Base-by-base conservation (phyloP, 2,888 invertebrate genomes). In the Clusia tigrina region DNA sequence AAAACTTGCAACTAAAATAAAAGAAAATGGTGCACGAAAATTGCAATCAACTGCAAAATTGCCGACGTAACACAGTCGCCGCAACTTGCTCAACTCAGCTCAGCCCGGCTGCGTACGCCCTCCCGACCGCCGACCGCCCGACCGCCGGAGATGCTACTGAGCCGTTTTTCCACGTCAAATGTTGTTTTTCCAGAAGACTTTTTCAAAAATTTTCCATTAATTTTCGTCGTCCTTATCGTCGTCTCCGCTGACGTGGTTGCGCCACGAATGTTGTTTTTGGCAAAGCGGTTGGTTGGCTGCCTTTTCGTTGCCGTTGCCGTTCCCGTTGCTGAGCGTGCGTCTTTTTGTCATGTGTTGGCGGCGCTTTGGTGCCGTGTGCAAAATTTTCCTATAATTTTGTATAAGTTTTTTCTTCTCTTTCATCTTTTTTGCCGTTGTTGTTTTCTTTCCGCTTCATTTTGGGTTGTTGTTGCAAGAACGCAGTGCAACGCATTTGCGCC, bases 41-140 rank as follows among this genome's bases (percentile, higher is more conserved):
- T 72, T 77, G 78, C 79, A 79, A 79, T 79, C 80, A 80, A 79
- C 72, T 79, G 80, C 73, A 77, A 78, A 79, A 79, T 78, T 79
- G 78, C 78, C 79, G 77, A 79, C 78, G 76, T 77, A 78, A 77
- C 64, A 64, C 60, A 68, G 72, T 64, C 61, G 46, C 57, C 58
- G 32, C 55, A 52, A 51, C 55, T 58, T 54, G 23, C 56, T 15
- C 48, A 37, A n/a, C 55, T 32, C 23, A 6, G 10, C 2, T 42
- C 48, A 3, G n/a, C n/a, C 2, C 48, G 22, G 22, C 48, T 2
- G 18, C 48, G 22, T 24, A 17, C 17, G 24, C 32, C 6, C 22
- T 24, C 25, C 22, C 26, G 37, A 23, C 22, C 2, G 22, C 52
- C 22, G 54, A 9, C 48, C 17, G 12, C 10, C 2, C 54, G 12